Evolutionary conservation across 2,888 invertebrate genomes (phyloP).

Genomic region (Drosophila limbata): DNA sequence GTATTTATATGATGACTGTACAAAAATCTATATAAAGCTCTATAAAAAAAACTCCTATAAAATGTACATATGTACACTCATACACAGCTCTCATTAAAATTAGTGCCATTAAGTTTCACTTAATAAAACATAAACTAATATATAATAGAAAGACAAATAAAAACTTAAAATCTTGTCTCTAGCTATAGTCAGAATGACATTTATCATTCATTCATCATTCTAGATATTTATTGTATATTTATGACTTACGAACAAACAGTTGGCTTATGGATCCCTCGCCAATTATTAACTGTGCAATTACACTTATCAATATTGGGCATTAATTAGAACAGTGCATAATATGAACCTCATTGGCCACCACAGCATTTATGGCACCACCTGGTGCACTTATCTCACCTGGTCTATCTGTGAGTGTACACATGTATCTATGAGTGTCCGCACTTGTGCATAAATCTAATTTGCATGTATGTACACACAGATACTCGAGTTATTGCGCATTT

Average conservation of each 20-base stretch:
- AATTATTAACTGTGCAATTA: conserved; percentile 32
- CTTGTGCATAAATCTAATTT: conserved; percentile 47
- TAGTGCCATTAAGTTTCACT: no score
- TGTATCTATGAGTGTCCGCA: conserved; percentile 17
- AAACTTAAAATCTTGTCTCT: no score
- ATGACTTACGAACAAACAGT: conserved; percentile 3
- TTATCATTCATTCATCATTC: no score
- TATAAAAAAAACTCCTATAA: neutral
- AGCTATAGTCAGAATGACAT: no score
- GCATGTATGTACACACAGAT: conserved; percentile 25
- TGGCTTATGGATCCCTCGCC: conserved; percentile 33
- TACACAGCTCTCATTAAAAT: neutral
- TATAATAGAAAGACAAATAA: no score
- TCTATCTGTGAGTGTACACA: conserved; percentile 12
- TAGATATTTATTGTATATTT: conserved; percentile 36
- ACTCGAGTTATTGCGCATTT: conserved; percentile 31
- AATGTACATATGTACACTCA: neutral
- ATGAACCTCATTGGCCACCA: neutral
- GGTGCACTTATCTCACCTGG: conserved; percentile 46
- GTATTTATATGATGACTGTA: conserved; percentile 34
- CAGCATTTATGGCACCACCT: conserved; percentile 53
- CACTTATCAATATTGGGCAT: conserved; percentile 36
- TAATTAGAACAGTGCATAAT: conserved; percentile 38
- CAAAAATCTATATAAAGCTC: neutral
- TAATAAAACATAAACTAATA: no score